Evolutionary conservation across 2,797 vertebrate species (phyloP).

Genomic region (Parotocinclus haroldoi): DNA sequence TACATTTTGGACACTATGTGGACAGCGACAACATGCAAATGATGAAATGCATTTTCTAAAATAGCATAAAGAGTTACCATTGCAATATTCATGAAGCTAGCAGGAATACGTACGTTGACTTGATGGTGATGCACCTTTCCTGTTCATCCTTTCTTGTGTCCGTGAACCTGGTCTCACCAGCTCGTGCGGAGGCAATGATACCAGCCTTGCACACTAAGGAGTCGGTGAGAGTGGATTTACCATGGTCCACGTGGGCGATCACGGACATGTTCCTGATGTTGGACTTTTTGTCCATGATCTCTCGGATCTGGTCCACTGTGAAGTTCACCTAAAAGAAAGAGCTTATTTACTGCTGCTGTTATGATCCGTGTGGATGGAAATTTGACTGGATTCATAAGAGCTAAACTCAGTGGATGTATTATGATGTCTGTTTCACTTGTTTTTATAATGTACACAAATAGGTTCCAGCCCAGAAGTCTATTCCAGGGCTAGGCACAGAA

Average conservation of each 20-base stretch:
- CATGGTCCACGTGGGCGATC: constrained; percentile 83
- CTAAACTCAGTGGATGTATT: too few relatives aligned
- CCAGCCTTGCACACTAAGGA: constrained; percentile 84
- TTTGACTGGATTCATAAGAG: too few relatives aligned
- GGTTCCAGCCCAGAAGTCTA: too few relatives aligned
- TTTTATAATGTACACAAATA: too few relatives aligned
- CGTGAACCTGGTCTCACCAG: constrained; percentile 82
- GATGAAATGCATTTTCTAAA: too few relatives aligned
- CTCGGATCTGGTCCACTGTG: constrained; percentile 85
- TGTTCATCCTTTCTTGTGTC: constrained; percentile 86
- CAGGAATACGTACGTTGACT: constrained; percentile 76
- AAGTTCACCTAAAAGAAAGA: constrained; percentile 78
- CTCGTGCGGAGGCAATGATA: constrained; percentile 79
- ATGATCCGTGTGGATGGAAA: too few relatives aligned
- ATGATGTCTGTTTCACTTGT: too few relatives aligned
- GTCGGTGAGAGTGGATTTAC: constrained; percentile 83
- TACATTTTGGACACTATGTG: neutral
- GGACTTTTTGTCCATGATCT: constrained; percentile 90
- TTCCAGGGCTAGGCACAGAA: too few relatives aligned
- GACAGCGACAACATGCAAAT: too few relatives aligned
- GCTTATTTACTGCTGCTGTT: too few relatives aligned
- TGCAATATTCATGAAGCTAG: constrained; percentile 10
- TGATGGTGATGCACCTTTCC: constrained; percentile 86
- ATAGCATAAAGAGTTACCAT: too few relatives aligned
- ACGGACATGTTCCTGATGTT: constrained; percentile 89